Conservation (phyloP, 2,113 vertebrate species). For the Trichomycterus rosablanca region DNA sequence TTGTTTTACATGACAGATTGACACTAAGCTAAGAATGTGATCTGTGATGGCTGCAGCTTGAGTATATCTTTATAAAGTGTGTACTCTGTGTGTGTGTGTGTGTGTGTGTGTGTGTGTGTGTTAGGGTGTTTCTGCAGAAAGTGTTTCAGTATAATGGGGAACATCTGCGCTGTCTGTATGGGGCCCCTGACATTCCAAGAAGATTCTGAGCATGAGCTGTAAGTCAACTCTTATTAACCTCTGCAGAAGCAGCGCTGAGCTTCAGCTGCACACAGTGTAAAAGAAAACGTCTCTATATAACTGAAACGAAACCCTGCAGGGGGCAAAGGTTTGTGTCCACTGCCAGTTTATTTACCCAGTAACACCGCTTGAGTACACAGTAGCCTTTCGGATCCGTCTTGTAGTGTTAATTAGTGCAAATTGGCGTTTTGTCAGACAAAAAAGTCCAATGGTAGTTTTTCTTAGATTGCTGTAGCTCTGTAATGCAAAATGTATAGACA, state of each 20-base stretch:
- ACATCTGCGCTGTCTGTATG: constrained; percentile 66
- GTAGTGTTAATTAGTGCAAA: too few relatives aligned
- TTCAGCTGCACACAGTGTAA: background rate
- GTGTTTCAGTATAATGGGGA: constrained; percentile 65
- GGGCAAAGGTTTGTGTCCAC: too few relatives aligned
- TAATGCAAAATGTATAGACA: too few relatives aligned
- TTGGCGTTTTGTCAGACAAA: too few relatives aligned
- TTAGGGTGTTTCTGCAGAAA: constrained; percentile 70
- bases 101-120: background rate
- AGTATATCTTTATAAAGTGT: background rate
- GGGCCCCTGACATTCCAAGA: constrained; percentile 57
- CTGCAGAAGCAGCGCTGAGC: background rate
- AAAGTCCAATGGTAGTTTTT: too few relatives aligned
- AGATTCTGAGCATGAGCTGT: constrained; percentile 71
- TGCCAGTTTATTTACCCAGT: too few relatives aligned
- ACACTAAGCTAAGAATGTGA: background rate
- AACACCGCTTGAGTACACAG: too few relatives aligned
- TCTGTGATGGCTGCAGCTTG: background rate
- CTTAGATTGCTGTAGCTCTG: too few relatives aligned
- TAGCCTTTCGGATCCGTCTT: too few relatives aligned
- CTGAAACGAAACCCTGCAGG: too few relatives aligned
- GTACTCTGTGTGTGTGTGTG: background rate
- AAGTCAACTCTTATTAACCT: constrained; percentile 52
- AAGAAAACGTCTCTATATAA: too few relatives aligned
- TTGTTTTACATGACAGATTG: too few relatives aligned